Evolutionary conservation across 2,113 vertebrate genomes (phyloP), one percentile per base, ranked within the genome.

Genomic region (Neolamprologus sp.): DNA sequence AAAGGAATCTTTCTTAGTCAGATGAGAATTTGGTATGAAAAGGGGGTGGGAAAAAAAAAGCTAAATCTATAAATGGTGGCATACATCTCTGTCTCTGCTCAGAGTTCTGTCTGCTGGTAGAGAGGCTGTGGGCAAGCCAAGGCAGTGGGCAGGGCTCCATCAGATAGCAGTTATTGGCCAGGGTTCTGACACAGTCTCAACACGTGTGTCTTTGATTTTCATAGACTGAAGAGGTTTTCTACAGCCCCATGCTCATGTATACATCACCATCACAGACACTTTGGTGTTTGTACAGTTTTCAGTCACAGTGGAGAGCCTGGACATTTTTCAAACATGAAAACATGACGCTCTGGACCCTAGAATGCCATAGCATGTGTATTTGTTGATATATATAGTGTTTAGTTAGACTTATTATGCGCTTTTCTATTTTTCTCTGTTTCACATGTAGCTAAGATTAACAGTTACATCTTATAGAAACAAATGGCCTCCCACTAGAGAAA

Each of bases 61-160:
- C 85, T 7, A 42, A 31, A 65, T 19, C 71, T 53, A 16, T 81
- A 89, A 93, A 91, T 40, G 5, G 84, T 83, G 42, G 65, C 88
- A 87, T 89, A 89, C 57, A 86, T 92, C 37, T 91, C 81, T 89
- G 90, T 91, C 84, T 87, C 21, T 21, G n/a, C 90, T 91, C 57
- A 71, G 88, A 87, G 85, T 87, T 87, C 47, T 89, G 87, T 82
- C 16, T 19, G 51, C 63, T 86, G 85, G 63, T 79, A 80, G 84
- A 85, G 80, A 87, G 65, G 80, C 60, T 85, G 49, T 83, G 84
- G 90, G 84, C 60, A 90, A 88, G 85, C 83, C 90, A 88, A 92
- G 45, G 88, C 82, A 87, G 55, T 73, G 78, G 89, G 82, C 88
- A 63, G n/a, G 28, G n/a, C 85, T 89, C 79, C 89, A 91, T 91